A percentile compares a stretch with the other conserved stretches of the same genome.
phyloP scores from a whole-genome alignment of 1,140 invertebrate genomes.

The Diabrotica virgifera region DNA sequence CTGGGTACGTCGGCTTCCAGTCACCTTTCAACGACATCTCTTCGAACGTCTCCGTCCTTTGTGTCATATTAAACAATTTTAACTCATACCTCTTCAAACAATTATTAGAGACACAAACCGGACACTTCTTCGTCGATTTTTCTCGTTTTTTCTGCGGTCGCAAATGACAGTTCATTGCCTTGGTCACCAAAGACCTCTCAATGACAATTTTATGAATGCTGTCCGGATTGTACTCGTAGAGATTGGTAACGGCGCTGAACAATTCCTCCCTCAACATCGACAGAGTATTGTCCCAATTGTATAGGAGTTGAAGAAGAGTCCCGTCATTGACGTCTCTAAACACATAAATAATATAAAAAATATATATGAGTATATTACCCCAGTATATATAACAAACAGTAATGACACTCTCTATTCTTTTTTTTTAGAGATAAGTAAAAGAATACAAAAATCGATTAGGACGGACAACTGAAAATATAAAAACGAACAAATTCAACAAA shows the following conservation, averaged over 20 bases:
- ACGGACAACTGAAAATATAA: too few relatives aligned
- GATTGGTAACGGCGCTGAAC: constrained; percentile 22
- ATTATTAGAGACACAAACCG: constrained; percentile 53
- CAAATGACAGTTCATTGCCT: constrained; percentile 67
- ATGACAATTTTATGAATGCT: constrained; percentile 33
- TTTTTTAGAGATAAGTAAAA: too few relatives aligned
- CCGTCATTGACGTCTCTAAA: too few relatives aligned
- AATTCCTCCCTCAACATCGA: constrained; percentile 19
- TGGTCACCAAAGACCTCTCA: constrained; percentile 50
- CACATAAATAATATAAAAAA: too few relatives aligned
- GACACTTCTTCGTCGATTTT: constrained; percentile 44
- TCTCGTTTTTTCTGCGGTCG: constrained; percentile 47
- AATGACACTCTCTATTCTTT: too few relatives aligned
- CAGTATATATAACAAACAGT: too few relatives aligned
- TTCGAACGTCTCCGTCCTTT: constrained; percentile 28
- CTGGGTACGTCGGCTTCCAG: constrained; percentile 54
- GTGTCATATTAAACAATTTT: constrained; percentile 48
- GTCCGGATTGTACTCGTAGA: constrained; percentile 25
- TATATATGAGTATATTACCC: too few relatives aligned
- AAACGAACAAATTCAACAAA: too few relatives aligned
- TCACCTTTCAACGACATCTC: constrained; percentile 47
- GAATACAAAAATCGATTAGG: too few relatives aligned
- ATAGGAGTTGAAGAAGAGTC: too few relatives aligned
- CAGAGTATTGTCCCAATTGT: constrained; percentile 39
- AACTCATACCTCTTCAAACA: constrained; percentile 57